Percentiles rank a stretch among this genome's conserved stretches.
Evolutionary conservation across 2,888 invertebrate genomes (phyloP).

Genomic region (Gasteruption jaculator): DNA sequence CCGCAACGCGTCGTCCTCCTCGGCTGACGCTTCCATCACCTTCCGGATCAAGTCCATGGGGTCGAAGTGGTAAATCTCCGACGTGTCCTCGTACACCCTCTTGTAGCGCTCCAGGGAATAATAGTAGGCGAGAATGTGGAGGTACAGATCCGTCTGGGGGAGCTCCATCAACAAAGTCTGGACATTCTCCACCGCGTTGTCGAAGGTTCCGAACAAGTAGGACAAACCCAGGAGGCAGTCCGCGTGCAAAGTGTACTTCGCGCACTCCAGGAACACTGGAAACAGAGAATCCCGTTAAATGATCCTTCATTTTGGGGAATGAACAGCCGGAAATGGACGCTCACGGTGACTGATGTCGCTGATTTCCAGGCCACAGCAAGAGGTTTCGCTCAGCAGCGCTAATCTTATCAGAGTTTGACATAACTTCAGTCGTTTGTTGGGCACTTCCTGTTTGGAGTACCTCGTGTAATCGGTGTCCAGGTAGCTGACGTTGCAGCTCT

Average conservation of each 20-base stretch:
- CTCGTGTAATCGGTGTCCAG: conserved; percentile 45
- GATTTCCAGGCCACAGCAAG: conserved; percentile 40
- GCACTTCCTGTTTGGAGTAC: conserved; percentile 43
- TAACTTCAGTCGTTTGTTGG: conserved; percentile 43
- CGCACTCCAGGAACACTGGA: conserved; percentile 54
- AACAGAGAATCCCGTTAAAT: conserved; percentile 18
- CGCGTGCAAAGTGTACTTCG: conserved; percentile 51
- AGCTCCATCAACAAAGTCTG: conserved; percentile 35
- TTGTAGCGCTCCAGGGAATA: conserved; percentile 37
- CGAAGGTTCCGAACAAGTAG: conserved; percentile 55
- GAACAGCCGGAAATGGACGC: conserved; percentile 19
- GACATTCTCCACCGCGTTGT: too few species aligned
- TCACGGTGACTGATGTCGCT: conserved; percentile 45
- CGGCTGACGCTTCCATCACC: conserved; percentile 22
- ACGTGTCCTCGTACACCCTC: conserved; percentile 24
- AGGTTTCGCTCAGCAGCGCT: conserved; percentile 46
- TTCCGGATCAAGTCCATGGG: conserved; percentile 36
- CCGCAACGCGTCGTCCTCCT: conserved; percentile 4
- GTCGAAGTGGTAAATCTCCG: conserved; percentile 32
- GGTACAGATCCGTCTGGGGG: conserved; percentile 33
- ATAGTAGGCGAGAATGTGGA: conserved; percentile 39
- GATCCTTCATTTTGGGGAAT: conserved; percentile 14
- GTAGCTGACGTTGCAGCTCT: conserved; percentile 38
- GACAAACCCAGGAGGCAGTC: conserved; percentile 55
- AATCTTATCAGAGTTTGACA: conserved; percentile 47